Conservation (phyloP, 2,113 vertebrate genomes). For the Pachypanchax playfairii region DNA sequence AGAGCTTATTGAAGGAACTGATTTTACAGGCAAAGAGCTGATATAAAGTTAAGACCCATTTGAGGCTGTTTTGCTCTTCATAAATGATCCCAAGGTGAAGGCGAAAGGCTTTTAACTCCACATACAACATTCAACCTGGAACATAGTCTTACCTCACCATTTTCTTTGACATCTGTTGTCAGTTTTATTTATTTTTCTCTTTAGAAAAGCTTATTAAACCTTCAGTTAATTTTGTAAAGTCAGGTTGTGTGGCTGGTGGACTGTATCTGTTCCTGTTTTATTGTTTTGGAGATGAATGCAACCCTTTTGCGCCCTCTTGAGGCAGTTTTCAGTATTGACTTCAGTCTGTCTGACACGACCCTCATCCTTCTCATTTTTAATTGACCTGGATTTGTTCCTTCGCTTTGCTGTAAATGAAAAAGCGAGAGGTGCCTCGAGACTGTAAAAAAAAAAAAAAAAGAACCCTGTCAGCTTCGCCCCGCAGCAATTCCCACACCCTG, state of each 20-base stretch:
- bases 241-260: slow-evolving; percentile 15
- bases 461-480: slow-evolving; percentile 75
- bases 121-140: slow-evolving; percentile 28
- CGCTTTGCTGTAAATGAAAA: slow-evolving; percentile 77
- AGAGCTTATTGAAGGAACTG: slow-evolving; percentile 15
- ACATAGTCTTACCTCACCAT: slow-evolving; percentile 47
- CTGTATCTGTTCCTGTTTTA: neutral
- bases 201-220: slow-evolving; percentile 19
- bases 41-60: slow-evolving; percentile 30
- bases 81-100: slow-evolving; percentile 34
- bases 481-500: slow-evolving; percentile 77
- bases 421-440: slow-evolving; percentile 70
- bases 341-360: slow-evolving; percentile 24
- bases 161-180: slow-evolving; percentile 4
- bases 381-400: slow-evolving; percentile 81
- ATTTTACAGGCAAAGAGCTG: slow-evolving; percentile 54
- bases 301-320: slow-evolving; percentile 58
- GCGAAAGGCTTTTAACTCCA: slow-evolving; percentile 36
- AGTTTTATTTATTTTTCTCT: neutral
- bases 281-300: slow-evolving; percentile 6
- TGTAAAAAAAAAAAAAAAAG: slow-evolving; percentile 14
- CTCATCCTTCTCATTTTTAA: slow-evolving; percentile 71
- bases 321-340: slow-evolving; percentile 31
- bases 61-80: slow-evolving; percentile 48
- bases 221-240: slow-evolving; percentile 22